Evolutionary conservation across 2,113 vertebrate species (phyloP).

Genomic region (Pelobates fuscus): DNA sequence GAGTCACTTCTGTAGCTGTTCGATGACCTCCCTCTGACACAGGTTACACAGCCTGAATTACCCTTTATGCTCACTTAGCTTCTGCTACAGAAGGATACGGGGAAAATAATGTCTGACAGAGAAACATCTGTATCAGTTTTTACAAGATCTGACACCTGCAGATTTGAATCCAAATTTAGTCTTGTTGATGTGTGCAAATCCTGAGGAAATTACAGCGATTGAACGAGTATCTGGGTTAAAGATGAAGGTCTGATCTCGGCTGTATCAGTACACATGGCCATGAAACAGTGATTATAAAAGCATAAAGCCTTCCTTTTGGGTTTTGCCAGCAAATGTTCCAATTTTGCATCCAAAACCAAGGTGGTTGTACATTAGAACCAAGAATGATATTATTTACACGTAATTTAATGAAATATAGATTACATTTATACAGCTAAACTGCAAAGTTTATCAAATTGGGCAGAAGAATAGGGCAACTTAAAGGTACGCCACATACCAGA

Average conservation of each 20-base stretch:
- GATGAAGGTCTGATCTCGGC: conserved; percentile 12
- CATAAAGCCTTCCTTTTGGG: conserved; percentile 8
- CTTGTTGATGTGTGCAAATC: conserved; percentile 3
- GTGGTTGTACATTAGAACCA: no score
- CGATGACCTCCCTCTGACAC: conserved; percentile 17
- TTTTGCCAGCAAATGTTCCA: conserved; percentile 9
- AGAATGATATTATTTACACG: no score
- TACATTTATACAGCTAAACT: no score
- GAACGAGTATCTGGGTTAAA: conserved; percentile 18
- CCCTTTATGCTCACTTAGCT: conserved; percentile 27
- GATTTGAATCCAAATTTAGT: conserved; percentile 11
- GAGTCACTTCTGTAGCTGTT: conserved; percentile 6
- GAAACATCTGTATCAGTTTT: conserved; percentile 35
- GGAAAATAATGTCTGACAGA: conserved; percentile 15
- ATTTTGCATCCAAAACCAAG: no score
- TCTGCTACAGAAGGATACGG: background rate
- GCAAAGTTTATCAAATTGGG: no score
- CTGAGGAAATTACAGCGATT: conserved; percentile 31
- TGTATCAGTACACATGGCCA: background rate
- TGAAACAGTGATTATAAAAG: conserved; percentile 29
- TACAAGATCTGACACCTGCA: conserved; percentile 22
- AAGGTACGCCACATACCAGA: no score
- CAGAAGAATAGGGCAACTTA: no score
- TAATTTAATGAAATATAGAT: no score
- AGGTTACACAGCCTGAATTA: conserved; percentile 20